Percentiles rank a stretch among this genome's conserved stretches.
phyloP scores from a whole-genome alignment of 2,888 invertebrate genomes.

The Aelia acuminata region DNA sequence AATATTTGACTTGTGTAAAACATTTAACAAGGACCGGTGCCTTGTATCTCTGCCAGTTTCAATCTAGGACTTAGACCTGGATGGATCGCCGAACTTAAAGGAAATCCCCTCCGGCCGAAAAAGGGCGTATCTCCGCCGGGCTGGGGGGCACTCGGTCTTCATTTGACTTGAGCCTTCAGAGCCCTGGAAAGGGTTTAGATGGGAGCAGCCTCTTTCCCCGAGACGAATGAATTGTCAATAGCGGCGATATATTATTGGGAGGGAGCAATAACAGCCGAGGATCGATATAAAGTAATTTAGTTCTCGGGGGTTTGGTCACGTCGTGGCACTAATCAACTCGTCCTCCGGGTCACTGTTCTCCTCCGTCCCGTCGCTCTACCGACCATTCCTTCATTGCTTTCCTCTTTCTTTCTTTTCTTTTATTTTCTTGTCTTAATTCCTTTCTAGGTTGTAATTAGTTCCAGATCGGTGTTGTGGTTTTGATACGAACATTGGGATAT shows the following conservation, averaged over 20 bases:
- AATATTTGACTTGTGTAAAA: too few species aligned
- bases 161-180: constrained; percentile 52
- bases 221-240: constrained; percentile 58
- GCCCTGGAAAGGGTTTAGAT: constrained; percentile 49
- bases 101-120: constrained; percentile 28
- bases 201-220: constrained; percentile 34
- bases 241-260: neutral
- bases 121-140: constrained; percentile 36
- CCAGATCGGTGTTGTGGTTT: too few species aligned
- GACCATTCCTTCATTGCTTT: neutral
- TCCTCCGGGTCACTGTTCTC: constrained; percentile 5
- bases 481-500: neutral
- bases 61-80: neutral
- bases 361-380: neutral
- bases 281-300: constrained; percentile 57
- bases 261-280: constrained; percentile 43
- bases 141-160: constrained; percentile 43
- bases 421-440: neutral
- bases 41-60: constrained; percentile 19
- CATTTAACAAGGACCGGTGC: neutral
- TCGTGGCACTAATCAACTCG: constrained; percentile 8
- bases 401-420: neutral
- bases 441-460: neutral
- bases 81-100: constrained; percentile 22
- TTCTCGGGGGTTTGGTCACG: constrained; percentile 35